phyloP scores from a whole-genome alignment of 2,113 vertebrate species.

The Galbula dea region DNA sequence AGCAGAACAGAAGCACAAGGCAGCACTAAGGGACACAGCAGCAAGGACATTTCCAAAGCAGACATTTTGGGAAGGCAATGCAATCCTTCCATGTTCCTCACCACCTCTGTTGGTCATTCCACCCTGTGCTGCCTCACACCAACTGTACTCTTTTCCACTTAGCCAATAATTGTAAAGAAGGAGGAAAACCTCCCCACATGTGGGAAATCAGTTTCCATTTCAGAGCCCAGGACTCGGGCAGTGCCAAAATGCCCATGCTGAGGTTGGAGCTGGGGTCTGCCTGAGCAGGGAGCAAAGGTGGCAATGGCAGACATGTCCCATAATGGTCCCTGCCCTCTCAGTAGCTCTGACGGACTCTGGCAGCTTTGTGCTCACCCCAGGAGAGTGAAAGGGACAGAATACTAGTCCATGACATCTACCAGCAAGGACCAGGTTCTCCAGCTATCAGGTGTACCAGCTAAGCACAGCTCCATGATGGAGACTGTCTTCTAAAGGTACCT shows the following conservation, averaged over 20 bases:
- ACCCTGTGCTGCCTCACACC: not conserved
- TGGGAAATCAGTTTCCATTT: not conserved
- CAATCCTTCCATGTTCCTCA: not conserved
- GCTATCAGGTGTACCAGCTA: not conserved
- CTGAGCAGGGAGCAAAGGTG: not conserved
- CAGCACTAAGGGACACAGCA: not conserved
- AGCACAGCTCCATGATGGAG: not conserved
- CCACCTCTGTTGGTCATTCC: not conserved
- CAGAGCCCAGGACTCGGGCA: not conserved
- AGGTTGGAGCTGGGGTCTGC: not conserved
- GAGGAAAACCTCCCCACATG: not conserved
- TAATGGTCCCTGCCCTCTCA: rapidly evolving
- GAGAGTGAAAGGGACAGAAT: not conserved
- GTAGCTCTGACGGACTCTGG: not conserved
- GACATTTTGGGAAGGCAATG: not conserved
- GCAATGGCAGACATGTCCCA: rapidly evolving
- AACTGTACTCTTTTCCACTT: not conserved
- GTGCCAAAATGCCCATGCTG: rapidly evolving
- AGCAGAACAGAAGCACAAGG: not conserved
- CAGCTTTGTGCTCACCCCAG: not conserved
- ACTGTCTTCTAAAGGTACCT: not conserved
- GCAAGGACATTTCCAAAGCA: not conserved
- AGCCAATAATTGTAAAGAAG: not conserved
- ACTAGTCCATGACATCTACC: not conserved
- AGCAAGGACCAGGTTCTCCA: not conserved